phyloP scores from a whole-genome alignment of 2,888 invertebrate species.

The Andrena bucephala region DNA sequence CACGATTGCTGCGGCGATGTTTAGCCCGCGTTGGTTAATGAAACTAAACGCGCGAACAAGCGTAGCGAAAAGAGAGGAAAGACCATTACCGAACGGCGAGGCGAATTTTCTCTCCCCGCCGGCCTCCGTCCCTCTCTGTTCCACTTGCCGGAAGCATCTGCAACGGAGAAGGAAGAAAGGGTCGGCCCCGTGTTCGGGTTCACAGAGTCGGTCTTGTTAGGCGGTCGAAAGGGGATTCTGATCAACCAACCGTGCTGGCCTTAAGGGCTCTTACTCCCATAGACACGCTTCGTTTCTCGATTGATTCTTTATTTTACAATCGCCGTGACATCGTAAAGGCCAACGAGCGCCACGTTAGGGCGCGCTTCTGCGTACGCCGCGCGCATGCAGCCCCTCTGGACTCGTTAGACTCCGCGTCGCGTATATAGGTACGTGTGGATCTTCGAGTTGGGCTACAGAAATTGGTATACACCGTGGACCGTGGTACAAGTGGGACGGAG shows the following conservation, averaged over 20 bases:
- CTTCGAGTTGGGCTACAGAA: not conserved
- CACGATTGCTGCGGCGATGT: not conserved
- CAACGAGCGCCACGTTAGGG: slow-evolving; percentile 36
- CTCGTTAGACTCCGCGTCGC: slow-evolving; percentile 24
- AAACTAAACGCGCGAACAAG: slow-evolving; percentile 56
- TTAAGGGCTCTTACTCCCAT: slow-evolving; percentile 75
- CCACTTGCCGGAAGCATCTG: slow-evolving; percentile 73
- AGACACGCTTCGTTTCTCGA: slow-evolving; percentile 84
- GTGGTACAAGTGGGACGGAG: no score
- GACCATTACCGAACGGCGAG: slow-evolving; percentile 63
- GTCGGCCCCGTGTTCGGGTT: slow-evolving; percentile 72
- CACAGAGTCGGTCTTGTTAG: slow-evolving; percentile 82
- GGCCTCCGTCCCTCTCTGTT: slow-evolving; percentile 39
- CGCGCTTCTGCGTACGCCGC: slow-evolving; percentile 3
- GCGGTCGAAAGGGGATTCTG: slow-evolving; percentile 79
- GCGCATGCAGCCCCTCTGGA: slow-evolving; percentile 6
- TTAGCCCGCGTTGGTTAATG: slow-evolving; percentile 41
- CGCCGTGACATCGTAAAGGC: slow-evolving; percentile 68
- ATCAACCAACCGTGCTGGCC: slow-evolving; percentile 80
- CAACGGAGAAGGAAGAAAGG: slow-evolving; percentile 70
- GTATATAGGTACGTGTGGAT: not conserved
- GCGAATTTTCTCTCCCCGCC: slow-evolving; percentile 17
- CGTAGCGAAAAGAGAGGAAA: slow-evolving; percentile 60
- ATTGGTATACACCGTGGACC: no score
- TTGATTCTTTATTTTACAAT: slow-evolving; percentile 85